Conservation (phyloP, 1,140 invertebrate genomes). For the Argopecten irradians region DNA sequence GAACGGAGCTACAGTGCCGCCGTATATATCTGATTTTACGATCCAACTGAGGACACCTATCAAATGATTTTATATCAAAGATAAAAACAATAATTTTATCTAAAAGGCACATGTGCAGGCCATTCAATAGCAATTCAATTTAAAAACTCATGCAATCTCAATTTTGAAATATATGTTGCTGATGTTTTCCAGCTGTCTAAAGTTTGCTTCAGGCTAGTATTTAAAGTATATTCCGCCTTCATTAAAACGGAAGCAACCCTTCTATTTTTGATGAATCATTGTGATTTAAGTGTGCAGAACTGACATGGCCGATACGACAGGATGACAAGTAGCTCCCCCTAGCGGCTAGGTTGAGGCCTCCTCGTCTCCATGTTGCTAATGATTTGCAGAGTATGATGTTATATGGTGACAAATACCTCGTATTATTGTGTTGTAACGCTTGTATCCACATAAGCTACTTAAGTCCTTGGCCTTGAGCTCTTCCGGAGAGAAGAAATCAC, state of each 20-base stretch:
- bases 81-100: neutral
- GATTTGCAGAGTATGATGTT: neutral
- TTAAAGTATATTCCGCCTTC: neutral
- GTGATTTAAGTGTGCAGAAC: neutral
- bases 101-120: neutral
- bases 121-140: constrained; percentile 4
- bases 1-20: neutral
- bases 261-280: constrained; percentile 4
- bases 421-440: neutral
- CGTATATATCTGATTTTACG: neutral
- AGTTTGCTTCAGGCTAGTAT: constrained; percentile 1
- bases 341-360: neutral
- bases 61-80: neutral
- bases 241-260: neutral
- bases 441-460: neutral
- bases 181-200: constrained; percentile 4
- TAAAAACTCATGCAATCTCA: neutral
- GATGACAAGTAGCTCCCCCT: neutral
- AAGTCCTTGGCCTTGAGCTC: neutral
- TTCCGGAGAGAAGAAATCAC: neutral
- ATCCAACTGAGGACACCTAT: neutral
- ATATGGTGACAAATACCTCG: neutral
- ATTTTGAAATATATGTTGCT: constrained; percentile 2
- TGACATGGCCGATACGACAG: constrained; percentile 2
- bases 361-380: neutral